Evolutionary conservation across 2,113 vertebrate species (phyloP).

Genomic region (Eulemur macaco): DNA sequence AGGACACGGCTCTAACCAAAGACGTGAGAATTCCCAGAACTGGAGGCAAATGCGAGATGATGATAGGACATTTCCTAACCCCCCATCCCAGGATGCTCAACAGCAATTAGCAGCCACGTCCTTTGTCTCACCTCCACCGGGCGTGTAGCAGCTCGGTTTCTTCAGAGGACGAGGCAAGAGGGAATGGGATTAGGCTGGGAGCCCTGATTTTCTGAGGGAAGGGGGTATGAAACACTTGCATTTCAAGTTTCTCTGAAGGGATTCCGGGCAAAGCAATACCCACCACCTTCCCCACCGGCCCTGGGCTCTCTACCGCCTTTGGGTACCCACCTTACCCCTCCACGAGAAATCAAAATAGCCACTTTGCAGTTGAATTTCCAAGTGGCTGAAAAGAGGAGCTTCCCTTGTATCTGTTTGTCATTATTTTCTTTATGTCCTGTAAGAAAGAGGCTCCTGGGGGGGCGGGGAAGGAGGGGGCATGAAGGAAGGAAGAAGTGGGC

Average conservation of each 20-base stretch:
- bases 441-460: background rate
- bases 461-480: background rate
- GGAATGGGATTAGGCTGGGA: background rate
- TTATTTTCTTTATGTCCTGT: background rate
- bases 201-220: slow-evolving; percentile 35
- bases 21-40: slow-evolving; percentile 36
- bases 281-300: background rate
- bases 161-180: slow-evolving; percentile 46
- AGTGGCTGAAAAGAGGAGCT: background rate
- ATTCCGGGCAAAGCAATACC: background rate
- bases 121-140: slow-evolving; percentile 44
- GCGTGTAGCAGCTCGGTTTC: slow-evolving; percentile 34
- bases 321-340: background rate
- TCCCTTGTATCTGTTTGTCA: background rate
- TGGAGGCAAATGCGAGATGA: background rate
- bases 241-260: background rate
- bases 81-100: slow-evolving; percentile 15
- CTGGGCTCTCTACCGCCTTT: background rate
- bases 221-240: background rate
- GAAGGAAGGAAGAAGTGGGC: background rate
- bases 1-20: slow-evolving; percentile 35
- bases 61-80: background rate
- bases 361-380: background rate
- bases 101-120: slow-evolving; percentile 32
- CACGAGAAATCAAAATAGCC: background rate